Conservation (phyloP, 2,888 invertebrate species). For the Drosophila setosimentum region DNA sequence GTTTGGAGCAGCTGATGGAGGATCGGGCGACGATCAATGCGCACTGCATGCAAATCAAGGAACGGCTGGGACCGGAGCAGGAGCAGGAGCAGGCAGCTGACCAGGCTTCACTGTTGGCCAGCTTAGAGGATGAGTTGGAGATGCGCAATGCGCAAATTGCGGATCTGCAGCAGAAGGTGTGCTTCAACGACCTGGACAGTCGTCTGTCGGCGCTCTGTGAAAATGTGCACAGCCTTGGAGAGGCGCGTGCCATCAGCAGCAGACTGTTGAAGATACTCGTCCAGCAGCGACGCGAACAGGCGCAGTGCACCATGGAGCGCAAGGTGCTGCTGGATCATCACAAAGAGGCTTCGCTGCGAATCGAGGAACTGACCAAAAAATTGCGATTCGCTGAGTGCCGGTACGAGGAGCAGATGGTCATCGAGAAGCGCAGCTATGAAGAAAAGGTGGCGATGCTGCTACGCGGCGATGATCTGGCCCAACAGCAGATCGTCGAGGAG, state of each 20-base stretch:
- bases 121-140: constrained; percentile 82
- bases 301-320: constrained; percentile 86
- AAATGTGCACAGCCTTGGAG: constrained; percentile 90
- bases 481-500: constrained; percentile 5
- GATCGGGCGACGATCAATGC: constrained; percentile 87
- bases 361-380: constrained; percentile 85
- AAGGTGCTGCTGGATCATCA: constrained; percentile 85
- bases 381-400: constrained; percentile 86
- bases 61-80: constrained; percentile 43
- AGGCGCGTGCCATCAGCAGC: constrained; percentile 91
- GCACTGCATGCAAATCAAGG: constrained; percentile 68
- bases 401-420: constrained; percentile 86
- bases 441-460: constrained; percentile 84
- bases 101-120: constrained; percentile 48
- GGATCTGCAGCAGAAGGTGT: constrained; percentile 84
- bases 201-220: constrained; percentile 90
- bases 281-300: constrained; percentile 81
- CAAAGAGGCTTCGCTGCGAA: constrained; percentile 83
- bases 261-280: constrained; percentile 83
- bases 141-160: constrained; percentile 84
- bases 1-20: constrained; percentile 91
- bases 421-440: constrained; percentile 87
- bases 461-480: not conserved
- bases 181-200: constrained; percentile 91
- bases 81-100: constrained; percentile 37